These are phyloP conservation scores for Microctonus brassicae DNA, from an alignment of 2,888 invertebrate species.

Conservation along the genomic window DNA sequence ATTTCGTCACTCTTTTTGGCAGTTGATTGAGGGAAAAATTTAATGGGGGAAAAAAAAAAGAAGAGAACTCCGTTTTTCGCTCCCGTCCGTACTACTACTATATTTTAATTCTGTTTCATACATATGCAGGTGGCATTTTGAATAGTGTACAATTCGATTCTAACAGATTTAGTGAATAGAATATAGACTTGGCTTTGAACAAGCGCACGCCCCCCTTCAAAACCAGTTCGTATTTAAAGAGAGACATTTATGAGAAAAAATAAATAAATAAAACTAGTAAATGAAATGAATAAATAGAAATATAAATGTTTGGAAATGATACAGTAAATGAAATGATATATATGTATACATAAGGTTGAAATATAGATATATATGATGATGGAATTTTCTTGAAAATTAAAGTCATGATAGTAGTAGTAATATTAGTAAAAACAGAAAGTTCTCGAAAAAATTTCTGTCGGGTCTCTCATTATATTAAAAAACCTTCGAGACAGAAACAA, in stretches of 20 bases:
- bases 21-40: no score
- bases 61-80: conserved; percentile 8
- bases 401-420: not conserved
- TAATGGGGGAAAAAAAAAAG: no score
- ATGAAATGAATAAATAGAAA: conserved; percentile 20
- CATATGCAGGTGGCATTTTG: conserved; percentile 34
- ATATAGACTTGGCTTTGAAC: conserved; percentile 13
- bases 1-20: conserved; percentile 28
- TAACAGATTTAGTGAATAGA: conserved; percentile 7
- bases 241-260: conserved; percentile 16
- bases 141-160: conserved; percentile 37
- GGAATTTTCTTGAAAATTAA: not conserved
- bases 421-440: no score
- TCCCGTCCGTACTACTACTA: not conserved
- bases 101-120: conserved; percentile 1
- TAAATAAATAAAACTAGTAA: not conserved
- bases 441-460: not conserved
- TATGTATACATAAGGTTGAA: no score
- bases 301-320: not conserved
- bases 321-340: no score
- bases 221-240: conserved; percentile 5
- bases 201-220: not conserved
- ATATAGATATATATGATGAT: not conserved
- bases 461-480: not conserved
- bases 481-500: conserved; percentile 1